These are phyloP conservation scores for Harpegnathos saltator DNA, from an alignment of 1,140 invertebrate species.

Conservation along the genomic window DNA sequence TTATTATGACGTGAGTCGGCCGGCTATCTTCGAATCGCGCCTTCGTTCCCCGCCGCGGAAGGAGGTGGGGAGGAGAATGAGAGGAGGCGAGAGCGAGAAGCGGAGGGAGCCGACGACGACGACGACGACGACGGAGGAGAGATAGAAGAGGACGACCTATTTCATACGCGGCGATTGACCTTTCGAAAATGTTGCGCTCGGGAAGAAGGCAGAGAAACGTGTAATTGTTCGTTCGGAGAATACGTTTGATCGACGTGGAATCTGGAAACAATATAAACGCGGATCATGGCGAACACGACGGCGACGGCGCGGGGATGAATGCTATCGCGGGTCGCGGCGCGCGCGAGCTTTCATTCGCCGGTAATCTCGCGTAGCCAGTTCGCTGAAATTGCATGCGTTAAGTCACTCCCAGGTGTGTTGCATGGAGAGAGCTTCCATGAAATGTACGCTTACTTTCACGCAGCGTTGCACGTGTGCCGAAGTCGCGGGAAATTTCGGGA, in stretches of 20 bases:
- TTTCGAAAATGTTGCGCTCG: conserved; percentile 63
- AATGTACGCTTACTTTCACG: conserved; percentile 43
- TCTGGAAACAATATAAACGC: conserved; percentile 73
- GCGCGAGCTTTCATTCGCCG: conserved; percentile 42
- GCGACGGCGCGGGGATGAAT: conserved; percentile 27
- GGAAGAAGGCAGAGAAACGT: conserved; percentile 38
- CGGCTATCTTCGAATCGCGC: conserved; percentile 72
- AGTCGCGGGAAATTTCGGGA: conserved; percentile 7
- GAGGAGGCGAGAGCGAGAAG: neutral
- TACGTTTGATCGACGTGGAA: conserved; percentile 68
- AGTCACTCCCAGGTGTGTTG: conserved; percentile 55
- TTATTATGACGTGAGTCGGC: conserved; percentile 75
- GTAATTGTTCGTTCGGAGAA: conserved; percentile 63
- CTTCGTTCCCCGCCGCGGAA: conserved; percentile 37
- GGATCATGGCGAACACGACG: conserved; percentile 59
- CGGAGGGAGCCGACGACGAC: neutral
- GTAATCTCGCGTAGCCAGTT: conserved; percentile 53
- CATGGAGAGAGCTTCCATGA: conserved; percentile 32
- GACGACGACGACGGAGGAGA: conserved; percentile 2
- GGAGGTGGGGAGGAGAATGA: conserved; percentile 14
- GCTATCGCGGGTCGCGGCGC: conserved; percentile 46
- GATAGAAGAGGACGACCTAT: conserved; percentile 50
- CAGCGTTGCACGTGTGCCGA: neutral
- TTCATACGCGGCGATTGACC: conserved; percentile 61
- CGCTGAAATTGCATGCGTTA: conserved; percentile 42